phyloP scores from a whole-genome alignment of 2,888 invertebrate genomes.

The Gisinianus flammeolus region DNA sequence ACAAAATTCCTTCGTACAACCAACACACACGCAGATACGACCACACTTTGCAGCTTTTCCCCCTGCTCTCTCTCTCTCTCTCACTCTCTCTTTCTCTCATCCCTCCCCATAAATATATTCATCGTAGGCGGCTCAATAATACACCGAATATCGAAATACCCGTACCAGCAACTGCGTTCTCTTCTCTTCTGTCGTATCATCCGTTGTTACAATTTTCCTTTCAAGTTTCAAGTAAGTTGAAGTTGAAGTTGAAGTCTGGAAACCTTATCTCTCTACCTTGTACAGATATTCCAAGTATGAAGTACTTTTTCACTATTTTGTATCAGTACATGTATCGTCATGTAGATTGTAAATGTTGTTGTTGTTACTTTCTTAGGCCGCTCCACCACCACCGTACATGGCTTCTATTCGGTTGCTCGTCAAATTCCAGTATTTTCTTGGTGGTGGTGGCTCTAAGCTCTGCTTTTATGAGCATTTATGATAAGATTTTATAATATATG shows the following conservation, averaged over 20 bases:
- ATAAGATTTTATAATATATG: too few relatives aligned
- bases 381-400: too few relatives aligned
- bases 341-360: too few relatives aligned
- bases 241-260: too few relatives aligned
- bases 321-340: too few relatives aligned
- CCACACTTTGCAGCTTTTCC: background rate
- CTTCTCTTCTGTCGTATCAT: background rate
- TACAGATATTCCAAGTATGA: too few relatives aligned
- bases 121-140: background rate
- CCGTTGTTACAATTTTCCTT: background rate
- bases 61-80: background rate
- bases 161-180: background rate
- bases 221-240: background rate
- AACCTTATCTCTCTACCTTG: background rate
- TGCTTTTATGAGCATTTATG: too few relatives aligned
- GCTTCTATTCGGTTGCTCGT: too few relatives aligned
- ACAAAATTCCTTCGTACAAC: constrained; percentile 15
- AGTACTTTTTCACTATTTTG: too few relatives aligned
- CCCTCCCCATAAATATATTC: background rate
- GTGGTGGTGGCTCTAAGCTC: too few relatives aligned
- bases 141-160: background rate
- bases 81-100: background rate
- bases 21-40: background rate
- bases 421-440: too few relatives aligned
- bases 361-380: too few relatives aligned